Base-by-base conservation (phyloP, 1,140 invertebrate species). In the Papilio dardanus region DNA sequence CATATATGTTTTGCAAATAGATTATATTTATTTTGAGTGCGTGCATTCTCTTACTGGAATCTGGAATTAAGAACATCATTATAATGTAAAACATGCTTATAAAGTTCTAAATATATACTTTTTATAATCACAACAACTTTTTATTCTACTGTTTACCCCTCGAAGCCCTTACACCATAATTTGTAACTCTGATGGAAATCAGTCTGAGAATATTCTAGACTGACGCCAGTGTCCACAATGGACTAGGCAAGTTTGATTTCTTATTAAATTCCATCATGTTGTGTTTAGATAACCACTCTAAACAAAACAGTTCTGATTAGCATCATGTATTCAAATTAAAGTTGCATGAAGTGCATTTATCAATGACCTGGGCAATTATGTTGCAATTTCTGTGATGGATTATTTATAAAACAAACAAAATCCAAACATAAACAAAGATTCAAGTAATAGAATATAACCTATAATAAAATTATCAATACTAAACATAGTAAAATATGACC, bases 91-190 rank as follows among this genome's bases (percentile, higher is more conserved):
- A 33, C 35, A 73, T 33, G 42, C 50, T 33, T 73, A 73, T 33
- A 73, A 73, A 73, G 71, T 73, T 54, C 30, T 73, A 73, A 73
- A 73, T 73, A 73, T 73, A 73, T 73, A 54, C 33, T 8, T 73
- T 73, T 73, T 35, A 46, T 35, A 73, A 73, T 58, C 30, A 73
- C 30, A 58, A 73, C 46, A 33, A 73, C 71, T 73, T 73, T 71
- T 73, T 73, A 73, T 73, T 73, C 42, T 33, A 35, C 30, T 58
- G 46, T 73, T 73, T 73, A 58, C 50, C 71, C 71, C 16, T 30
- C 42, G 21, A 73, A 73, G 71, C 50, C 71, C 71, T 73, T 73
- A 73, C 71, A 54, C 46, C 46, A 73, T 58, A 58, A 54, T 30
- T 58, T 73, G 28, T 35, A 73, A 73, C 37, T 50, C 40, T n/a